phyloP scores from a whole-genome alignment of 1,140 invertebrate genomes.

The Lordiphosa mommai region DNA sequence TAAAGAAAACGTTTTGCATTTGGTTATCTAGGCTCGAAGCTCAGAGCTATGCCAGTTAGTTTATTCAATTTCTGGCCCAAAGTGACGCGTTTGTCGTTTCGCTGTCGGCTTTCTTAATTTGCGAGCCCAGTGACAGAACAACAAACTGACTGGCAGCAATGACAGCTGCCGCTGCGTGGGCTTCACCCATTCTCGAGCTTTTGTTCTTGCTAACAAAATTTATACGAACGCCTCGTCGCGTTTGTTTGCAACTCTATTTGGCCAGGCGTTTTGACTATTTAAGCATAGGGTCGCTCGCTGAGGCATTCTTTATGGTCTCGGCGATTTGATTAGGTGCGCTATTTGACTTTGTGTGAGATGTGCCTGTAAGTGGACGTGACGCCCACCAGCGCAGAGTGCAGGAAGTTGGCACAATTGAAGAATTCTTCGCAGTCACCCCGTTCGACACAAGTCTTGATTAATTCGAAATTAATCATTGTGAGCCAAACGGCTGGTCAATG shows the following conservation, averaged over 20 bases:
- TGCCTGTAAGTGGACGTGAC: slow-evolving; percentile 43
- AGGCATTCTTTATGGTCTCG: slow-evolving; percentile 56
- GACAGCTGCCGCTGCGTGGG: slow-evolving; percentile 54
- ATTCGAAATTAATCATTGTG: slow-evolving; percentile 69
- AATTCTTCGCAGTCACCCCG: slow-evolving; percentile 7
- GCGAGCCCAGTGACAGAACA: slow-evolving; percentile 28
- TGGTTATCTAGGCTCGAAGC: slow-evolving; percentile 15
- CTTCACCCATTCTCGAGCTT: slow-evolving; percentile 20
- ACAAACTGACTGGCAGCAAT: slow-evolving; percentile 33
- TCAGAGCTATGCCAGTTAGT: slow-evolving; percentile 18
- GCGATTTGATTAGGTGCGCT: slow-evolving; percentile 34
- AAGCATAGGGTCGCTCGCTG: slow-evolving; percentile 25
- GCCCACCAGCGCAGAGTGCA: slow-evolving; percentile 23
- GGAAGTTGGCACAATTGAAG: slow-evolving; percentile 37
- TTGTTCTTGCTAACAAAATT: slow-evolving; percentile 56
- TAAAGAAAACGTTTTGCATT: slow-evolving; percentile 25
- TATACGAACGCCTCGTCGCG: slow-evolving; percentile 60
- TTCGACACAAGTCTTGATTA: slow-evolving; percentile 56
- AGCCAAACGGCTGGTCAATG: slow-evolving; percentile 44
- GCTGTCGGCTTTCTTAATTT: slow-evolving; percentile 63
- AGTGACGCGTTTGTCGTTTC: slow-evolving; percentile 40
- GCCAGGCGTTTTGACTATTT: slow-evolving; percentile 53
- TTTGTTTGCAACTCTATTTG: slow-evolving; percentile 64
- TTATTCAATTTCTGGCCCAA: slow-evolving; percentile 59
- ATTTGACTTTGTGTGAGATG: slow-evolving; percentile 7